Evolutionary conservation across 53 echinoderm and acorn worm species (phyloP).

Genomic region (Stichopus horrens): DNA sequence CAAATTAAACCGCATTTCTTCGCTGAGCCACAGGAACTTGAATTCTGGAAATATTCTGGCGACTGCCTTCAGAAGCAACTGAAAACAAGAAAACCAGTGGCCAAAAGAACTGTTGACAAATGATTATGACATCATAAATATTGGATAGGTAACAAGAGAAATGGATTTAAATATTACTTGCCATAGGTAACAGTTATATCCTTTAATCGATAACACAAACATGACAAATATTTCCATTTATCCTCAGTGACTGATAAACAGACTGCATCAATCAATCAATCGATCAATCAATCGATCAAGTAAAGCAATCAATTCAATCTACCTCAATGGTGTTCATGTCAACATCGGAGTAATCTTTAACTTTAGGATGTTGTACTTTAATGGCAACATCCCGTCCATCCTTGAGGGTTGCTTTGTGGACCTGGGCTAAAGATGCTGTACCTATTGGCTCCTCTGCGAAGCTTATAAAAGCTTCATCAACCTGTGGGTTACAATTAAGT

Average conservation of each 20-base stretch:
- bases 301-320: slow-evolving; percentile 5
- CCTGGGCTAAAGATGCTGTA: slow-evolving; percentile 94
- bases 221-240: no score
- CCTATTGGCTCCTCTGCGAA: slow-evolving; percentile 88
- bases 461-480: slow-evolving; percentile 76
- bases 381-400: slow-evolving; percentile 78
- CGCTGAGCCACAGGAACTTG: slow-evolving; percentile 94
- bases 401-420: slow-evolving; percentile 77
- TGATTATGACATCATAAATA: neutral
- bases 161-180: no score
- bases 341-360: slow-evolving; percentile 90
- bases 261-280: no score
- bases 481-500: slow-evolving; percentile 44
- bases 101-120: neutral
- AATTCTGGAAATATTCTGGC: slow-evolving; percentile 93
- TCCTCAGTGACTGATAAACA: no score
- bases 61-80: slow-evolving; percentile 91
- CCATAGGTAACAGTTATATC: no score
- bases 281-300: no score
- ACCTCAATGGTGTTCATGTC: slow-evolving; percentile 97
- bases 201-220: no score
- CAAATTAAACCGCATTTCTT: slow-evolving; percentile 92
- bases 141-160: no score
- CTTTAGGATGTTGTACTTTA: slow-evolving; percentile 92
- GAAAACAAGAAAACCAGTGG: neutral